Conservation (phyloP, 2,113 vertebrate genomes). For the Zosterops hypoxanthus region DNA sequence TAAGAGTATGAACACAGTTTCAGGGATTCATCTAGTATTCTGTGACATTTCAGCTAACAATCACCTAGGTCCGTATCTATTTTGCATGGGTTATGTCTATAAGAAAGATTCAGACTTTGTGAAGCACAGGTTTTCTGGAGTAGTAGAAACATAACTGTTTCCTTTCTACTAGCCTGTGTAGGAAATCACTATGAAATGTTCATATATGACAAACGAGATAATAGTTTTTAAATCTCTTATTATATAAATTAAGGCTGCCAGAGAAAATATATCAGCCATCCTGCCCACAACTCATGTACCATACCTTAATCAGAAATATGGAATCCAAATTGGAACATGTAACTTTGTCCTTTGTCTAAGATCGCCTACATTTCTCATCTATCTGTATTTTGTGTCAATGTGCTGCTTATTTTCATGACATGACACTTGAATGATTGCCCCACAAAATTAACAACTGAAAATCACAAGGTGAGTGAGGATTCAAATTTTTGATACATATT, state of each 20-base stretch:
- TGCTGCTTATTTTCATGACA: neutral
- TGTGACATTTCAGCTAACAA: neutral
- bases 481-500: neutral
- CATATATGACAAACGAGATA: neutral
- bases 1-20: neutral
- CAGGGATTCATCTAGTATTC: neutral
- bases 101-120: neutral
- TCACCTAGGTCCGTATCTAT: neutral
- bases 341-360: neutral
- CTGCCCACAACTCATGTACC: neutral
- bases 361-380: neutral
- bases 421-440: neutral
- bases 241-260: neutral
- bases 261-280: neutral
- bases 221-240: neutral
- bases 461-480: neutral
- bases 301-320: neutral
- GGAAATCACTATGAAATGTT: neutral
- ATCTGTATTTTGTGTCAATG: neutral
- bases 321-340: neutral
- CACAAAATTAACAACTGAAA: neutral
- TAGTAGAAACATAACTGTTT: neutral
- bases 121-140: neutral
- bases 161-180: neutral
- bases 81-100: fast-evolving